Evolutionary conservation across 2,888 invertebrate genomes (phyloP).

Genomic region (Fragum whitleyi): DNA sequence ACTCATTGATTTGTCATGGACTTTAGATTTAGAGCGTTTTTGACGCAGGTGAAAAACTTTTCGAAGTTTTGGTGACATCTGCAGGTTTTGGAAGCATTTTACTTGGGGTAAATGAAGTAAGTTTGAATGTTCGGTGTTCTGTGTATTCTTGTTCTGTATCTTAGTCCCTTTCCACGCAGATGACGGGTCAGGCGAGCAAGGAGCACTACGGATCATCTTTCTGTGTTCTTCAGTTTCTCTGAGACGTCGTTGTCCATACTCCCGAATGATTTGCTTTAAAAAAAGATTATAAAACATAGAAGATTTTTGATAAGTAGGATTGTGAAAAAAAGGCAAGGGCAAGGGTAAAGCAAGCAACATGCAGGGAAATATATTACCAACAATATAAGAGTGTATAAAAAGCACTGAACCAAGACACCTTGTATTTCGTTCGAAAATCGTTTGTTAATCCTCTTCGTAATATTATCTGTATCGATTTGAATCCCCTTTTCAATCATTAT

Average conservation of each 20-base stretch:
- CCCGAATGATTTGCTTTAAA: constrained; percentile 79
- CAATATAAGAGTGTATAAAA: too few species aligned
- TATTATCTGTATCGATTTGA: too few species aligned
- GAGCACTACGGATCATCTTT: constrained; percentile 67
- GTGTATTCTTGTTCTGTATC: constrained; percentile 14
- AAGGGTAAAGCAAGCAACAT: neutral
- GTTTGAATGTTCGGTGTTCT: constrained; percentile 23
- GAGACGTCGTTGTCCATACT: constrained; percentile 78
- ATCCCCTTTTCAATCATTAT: too few species aligned
- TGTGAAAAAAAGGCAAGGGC: too few species aligned
- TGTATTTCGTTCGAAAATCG: too few species aligned
- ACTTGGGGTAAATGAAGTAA: constrained; percentile 39
- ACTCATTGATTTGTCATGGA: neutral
- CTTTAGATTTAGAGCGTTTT: constrained; percentile 9
- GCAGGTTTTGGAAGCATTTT: constrained; percentile 47
- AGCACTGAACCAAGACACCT: too few species aligned
- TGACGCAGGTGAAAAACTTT: constrained; percentile 38
- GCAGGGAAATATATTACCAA: too few species aligned
- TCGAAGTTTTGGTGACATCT: constrained; percentile 55
- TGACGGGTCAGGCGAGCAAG: constrained; percentile 53
- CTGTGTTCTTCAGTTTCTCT: constrained; percentile 78
- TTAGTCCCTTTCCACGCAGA: constrained; percentile 28
- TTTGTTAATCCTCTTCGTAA: too few species aligned
- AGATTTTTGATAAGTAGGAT: too few species aligned
- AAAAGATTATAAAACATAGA: neutral